A percentile compares a stretch with the other conserved stretches of the same genome.
Evolutionary conservation across 2,113 vertebrate genomes (phyloP).

Genomic region (Engystomops pustulosus): DNA sequence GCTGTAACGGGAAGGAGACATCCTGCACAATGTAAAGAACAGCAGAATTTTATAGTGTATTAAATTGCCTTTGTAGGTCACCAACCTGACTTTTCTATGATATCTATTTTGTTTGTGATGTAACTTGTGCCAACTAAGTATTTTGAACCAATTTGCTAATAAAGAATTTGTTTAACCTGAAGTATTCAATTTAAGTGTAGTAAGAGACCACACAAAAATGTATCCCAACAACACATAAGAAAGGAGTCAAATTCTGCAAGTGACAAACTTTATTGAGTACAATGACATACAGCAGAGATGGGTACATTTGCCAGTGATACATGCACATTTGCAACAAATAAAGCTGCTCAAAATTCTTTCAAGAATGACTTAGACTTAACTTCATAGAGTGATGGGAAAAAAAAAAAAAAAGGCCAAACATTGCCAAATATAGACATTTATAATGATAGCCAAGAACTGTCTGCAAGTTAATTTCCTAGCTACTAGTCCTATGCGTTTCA

Average conservation of each 20-base stretch:
- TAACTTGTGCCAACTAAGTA: neutral
- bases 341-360: neutral
- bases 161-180: conserved; percentile 30
- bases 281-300: neutral
- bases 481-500: no score
- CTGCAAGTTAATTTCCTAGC: no score
- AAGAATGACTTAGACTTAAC: no score
- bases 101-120: conserved; percentile 6
- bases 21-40: neutral
- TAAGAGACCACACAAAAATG: no score
- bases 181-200: no score
- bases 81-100: conserved; percentile 33
- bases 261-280: conserved; percentile 64
- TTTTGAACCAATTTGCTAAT: conserved; percentile 34
- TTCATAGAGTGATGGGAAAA: no score
- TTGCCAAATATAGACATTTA: no score
- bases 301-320: conserved; percentile 15
- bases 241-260: neutral
- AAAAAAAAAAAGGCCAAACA: no score
- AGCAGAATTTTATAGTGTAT: conserved; percentile 17
- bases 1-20: conserved; percentile 10
- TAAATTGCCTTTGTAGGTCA: conserved; percentile 20
- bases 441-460: no score
- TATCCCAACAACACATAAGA: neutral
- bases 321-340: neutral